Percentiles rank a stretch among this genome's conserved stretches.
Evolutionary conservation across 2,797 vertebrate species (phyloP).

Genomic region (Lepidocolaptes lacrymiger): DNA sequence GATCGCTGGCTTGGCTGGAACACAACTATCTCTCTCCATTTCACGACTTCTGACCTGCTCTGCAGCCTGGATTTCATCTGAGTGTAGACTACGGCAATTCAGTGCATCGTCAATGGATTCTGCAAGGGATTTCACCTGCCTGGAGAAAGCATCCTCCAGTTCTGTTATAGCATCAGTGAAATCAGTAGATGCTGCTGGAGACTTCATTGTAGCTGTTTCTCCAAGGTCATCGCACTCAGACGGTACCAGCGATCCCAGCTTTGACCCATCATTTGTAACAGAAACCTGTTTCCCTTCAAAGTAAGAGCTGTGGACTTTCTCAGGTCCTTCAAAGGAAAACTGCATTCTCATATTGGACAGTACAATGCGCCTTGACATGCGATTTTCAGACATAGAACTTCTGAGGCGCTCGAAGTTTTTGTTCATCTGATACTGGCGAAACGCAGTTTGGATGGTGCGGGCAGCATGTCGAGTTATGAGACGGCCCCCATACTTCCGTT

Average conservation of each 20-base stretch:
- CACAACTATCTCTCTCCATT: conserved; percentile 80
- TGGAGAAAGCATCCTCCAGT: conserved; percentile 95
- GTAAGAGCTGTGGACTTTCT: conserved; percentile 97
- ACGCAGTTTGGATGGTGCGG: conserved; percentile 96
- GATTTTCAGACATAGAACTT: conserved; percentile 99
- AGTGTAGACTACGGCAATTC: conserved; percentile 92
- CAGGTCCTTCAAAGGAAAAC: conserved; percentile 98
- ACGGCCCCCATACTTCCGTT: conserved; percentile 98
- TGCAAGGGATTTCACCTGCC: conserved; percentile 95
- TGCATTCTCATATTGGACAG: conserved; percentile 99
- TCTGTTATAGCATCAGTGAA: conserved; percentile 94
- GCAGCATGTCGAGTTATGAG: conserved; percentile 97
- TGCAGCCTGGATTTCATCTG: conserved; percentile 83
- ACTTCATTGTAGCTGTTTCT: conserved; percentile 82
- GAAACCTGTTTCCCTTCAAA: conserved; percentile 96
- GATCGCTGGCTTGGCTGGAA: conserved; percentile 79
- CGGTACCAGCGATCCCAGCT: conserved; percentile 83
- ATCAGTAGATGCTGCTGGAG: conserved; percentile 85
- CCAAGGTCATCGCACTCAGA: conserved; percentile 84
- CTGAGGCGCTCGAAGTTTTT: conserved; percentile 97
- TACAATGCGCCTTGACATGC: conserved; percentile 96
- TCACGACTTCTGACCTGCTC: conserved; percentile 79
- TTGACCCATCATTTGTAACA: conserved; percentile 86
- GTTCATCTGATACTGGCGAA: conserved; percentile 99
- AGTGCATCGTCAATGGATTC: conserved; percentile 97